Evolutionary conservation across 30 jellyfish, hydroid and myxozoan genomes (phyloP), one percentile per base, ranked within the genome.

Genomic region (Catostylus mosaicus): DNA sequence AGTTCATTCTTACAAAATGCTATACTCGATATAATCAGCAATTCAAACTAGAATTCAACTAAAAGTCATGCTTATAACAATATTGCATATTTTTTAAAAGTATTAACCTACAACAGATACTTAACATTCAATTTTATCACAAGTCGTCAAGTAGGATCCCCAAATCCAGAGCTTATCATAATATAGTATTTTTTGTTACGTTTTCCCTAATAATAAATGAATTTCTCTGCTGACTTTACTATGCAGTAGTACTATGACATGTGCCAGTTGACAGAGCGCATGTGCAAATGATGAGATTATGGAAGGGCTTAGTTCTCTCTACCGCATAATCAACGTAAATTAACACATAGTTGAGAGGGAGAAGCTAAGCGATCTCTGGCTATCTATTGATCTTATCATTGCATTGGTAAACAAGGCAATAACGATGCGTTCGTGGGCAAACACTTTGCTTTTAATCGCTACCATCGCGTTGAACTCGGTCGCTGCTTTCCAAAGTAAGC

Each of bases 271-370:
- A 5, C n/a, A 22, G 32, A 29, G 85, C 85, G 85, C 85, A 74
- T 74, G 85, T 74, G 85, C 85, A 40, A 35, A 32, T 16, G 74
- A 74, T 52, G 45, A 37, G 61, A 63, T 74, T 74, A 74, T 54
- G 56, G 11, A 36, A 35, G 33, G 63, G 70, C 85, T 48, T 30
- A 74, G 75, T n/a, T 61, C 35, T 23, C 35, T 72, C 84, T 32
- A 70, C 73, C 84, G 34, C 84, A 72, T 30, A 22, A 47, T 72
- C 30, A 74, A 46, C 36, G 60, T 12, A 66, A 56, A 74, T 74
- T 74, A 74, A 31, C 85, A 74, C 85, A 54, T 74, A 14, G 74
- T 74, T 52, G 85, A 74, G 61, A 30, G 76, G 32, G 75, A 54
- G 67, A 33, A 73, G 84, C 36, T 37, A 45, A 73, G 26, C 61